phyloP scores from a whole-genome alignment of 2,113 vertebrate genomes.

The Ariopsis seemanni region DNA sequence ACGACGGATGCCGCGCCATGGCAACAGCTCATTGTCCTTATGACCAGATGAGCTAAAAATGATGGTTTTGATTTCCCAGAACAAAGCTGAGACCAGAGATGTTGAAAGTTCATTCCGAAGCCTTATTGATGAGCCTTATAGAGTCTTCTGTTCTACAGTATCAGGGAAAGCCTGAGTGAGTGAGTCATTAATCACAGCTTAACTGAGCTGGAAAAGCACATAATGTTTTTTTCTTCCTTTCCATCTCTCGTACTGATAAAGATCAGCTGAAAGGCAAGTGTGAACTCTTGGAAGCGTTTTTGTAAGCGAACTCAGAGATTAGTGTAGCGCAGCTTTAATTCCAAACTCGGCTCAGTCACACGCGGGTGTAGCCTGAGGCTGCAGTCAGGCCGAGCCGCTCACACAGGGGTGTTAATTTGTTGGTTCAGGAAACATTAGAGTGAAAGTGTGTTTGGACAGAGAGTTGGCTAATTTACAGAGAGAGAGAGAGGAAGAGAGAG shows the following conservation, averaged over 20 bases:
- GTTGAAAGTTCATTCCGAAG: not conserved
- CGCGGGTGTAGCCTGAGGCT: constrained; percentile 58
- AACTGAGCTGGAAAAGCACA: constrained; percentile 59
- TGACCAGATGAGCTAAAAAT: no score
- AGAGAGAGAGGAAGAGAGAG: not conserved
- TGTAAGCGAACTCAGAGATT: not conserved
- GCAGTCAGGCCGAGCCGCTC: constrained; percentile 58
- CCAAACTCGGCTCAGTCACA: not conserved
- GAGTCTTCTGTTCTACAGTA: constrained; percentile 11
- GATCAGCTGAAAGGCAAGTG: constrained; percentile 60
- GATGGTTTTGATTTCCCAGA: no score
- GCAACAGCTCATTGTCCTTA: no score
- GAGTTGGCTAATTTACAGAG: constrained; percentile 64
- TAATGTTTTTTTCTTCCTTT: constrained; percentile 47
- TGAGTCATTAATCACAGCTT: constrained; percentile 71
- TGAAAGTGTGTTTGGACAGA: constrained; percentile 73
- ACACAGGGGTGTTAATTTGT: constrained; percentile 54
- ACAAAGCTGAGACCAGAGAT: no score
- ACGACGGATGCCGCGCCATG: no score
- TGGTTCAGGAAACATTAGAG: constrained; percentile 69
- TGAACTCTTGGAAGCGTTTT: constrained; percentile 46
- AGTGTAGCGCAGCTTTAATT: not conserved
- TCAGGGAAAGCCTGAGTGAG: constrained; percentile 66
- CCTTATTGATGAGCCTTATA: not conserved
- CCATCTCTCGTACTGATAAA: constrained; percentile 57